Evolutionary conservation across 2,888 invertebrate genomes (phyloP).

Genomic region (Sarcophaga carnaria): DNA sequence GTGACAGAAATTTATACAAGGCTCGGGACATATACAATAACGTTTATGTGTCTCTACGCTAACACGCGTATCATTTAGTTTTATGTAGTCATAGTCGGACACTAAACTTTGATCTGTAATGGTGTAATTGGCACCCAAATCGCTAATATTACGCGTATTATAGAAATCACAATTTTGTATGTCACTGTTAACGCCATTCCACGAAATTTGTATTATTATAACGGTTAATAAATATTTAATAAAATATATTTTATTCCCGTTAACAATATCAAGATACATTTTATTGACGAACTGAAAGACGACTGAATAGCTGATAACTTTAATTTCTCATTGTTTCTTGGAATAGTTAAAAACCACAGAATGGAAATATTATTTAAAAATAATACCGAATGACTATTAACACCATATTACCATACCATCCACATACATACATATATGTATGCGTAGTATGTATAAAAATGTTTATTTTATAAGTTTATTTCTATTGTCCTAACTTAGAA

Average conservation of each 20-base stretch:
- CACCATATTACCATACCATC: too few relatives aligned
- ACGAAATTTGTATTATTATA: neutral
- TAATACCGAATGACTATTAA: too few relatives aligned
- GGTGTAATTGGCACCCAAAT: neutral
- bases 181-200: constrained; percentile 11
- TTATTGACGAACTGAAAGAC: neutral
- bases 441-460: too few relatives aligned
- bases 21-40: constrained; percentile 12
- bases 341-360: neutral
- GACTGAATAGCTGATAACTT: neutral
- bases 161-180: constrained; percentile 20
- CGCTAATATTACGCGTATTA: constrained; percentile 20
- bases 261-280: neutral
- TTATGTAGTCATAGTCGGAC: neutral
- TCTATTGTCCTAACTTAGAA: too few relatives aligned
- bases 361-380: too few relatives aligned
- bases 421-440: too few relatives aligned
- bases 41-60: constrained; percentile 5
- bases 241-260: neutral
- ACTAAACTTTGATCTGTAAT: neutral
- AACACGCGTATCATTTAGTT: neutral
- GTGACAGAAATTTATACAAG: constrained; percentile 8
- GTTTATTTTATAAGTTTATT: too few relatives aligned
- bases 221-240: neutral
- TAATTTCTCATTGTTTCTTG: neutral